Base-by-base conservation (phyloP, 1,140 invertebrate species). In the Papilio aristodemus region DNA sequence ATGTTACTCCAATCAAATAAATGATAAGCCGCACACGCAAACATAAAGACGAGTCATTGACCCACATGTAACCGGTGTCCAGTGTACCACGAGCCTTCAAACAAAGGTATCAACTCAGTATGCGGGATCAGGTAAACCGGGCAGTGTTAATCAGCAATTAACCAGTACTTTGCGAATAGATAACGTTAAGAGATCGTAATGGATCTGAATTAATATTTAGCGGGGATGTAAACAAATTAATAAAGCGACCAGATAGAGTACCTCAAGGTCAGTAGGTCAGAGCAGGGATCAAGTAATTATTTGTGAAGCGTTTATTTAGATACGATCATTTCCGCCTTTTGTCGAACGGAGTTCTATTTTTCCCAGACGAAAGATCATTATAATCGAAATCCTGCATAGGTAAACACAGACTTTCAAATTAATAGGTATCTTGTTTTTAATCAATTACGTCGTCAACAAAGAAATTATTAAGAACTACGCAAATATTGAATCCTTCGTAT, bases 131-230 rank as follows among this genome's bases (percentile, higher is more conserved):
- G 25, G 11, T 58, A 11, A 4, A 58, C 25, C 13, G 25, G 27
- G 5, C 6, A 25, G 22, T 32, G 11, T 7, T 32, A 58, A 58
- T 58, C 54, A 58, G 13, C 54, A 58, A 58, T 58, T 58, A 58
- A 58, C 54, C 8, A 27, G 22, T 14, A 13, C 25, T 58, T 27
- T 14, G 11, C 11, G 54, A 32, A 32, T 32, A 22, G 50, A 57
- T 57, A 57, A 57, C 50, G 50, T 57, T 57, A 13, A 25, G 27
- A 58, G 54, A 58, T 27, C 25, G 4, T 58, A 58, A 58, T 58
- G 11, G 22, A 58, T 32, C 50, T 27, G 46, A 57, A 27, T 22
- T 9, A 22, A 2, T 14, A 50, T 17, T 50, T 50, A 13, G 17
- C 10, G 9, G 17, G n/a, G n/a, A n/a, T 46, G 39, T n/a, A 46